Evolutionary conservation across 2,797 vertebrate genomes (phyloP), one percentile per base, ranked within the genome.

Genomic region (Florisuga fusca): DNA sequence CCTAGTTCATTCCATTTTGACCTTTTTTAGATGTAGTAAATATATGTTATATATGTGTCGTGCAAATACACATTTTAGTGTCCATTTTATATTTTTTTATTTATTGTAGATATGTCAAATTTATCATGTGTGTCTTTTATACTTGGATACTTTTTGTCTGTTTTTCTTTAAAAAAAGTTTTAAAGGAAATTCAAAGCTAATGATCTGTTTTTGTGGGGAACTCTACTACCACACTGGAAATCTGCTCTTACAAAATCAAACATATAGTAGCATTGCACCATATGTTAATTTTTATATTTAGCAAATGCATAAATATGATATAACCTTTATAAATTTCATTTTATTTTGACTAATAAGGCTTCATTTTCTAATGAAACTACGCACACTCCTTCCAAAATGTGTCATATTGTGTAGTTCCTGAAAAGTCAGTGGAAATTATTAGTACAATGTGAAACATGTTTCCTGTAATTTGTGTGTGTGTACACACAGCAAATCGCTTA

Each of bases 241-340:
- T 96, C 89, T 96, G 93, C 63, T 95, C 85, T 67, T 90, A 79
- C 25, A 89, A 73, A 93, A 91, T 76, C 73, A 89, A 88, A 38
- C 95, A 97, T 96, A 95, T 97, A 94, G 96, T 88, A 91, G 82
- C 91, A 74, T 88, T 94, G 95, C 46, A 82, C 94, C 95, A 94
- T 96, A 94, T 96, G 96, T 74, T 94, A 67, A 71, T 86, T 95
- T 97, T 95, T 96, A 92, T 95, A 91, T 94, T 96, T 93, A 94
- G 95, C 73, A 96, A 96, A 88, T 2, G 85, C 87, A 94, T 93
- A 95, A 93, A 96, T 94, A 90, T 73, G 84, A 93, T 86, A 88
- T 86, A 93, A 95, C 91, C 80, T 96, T 96, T 93, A 72, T 90
- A 86, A 91, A 62, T 62, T 94, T 89, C 17, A 67, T 90, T 93